Evolutionary conservation across 2,888 invertebrate genomes (phyloP).

Genomic region (Chymomyza amoena): DNA sequence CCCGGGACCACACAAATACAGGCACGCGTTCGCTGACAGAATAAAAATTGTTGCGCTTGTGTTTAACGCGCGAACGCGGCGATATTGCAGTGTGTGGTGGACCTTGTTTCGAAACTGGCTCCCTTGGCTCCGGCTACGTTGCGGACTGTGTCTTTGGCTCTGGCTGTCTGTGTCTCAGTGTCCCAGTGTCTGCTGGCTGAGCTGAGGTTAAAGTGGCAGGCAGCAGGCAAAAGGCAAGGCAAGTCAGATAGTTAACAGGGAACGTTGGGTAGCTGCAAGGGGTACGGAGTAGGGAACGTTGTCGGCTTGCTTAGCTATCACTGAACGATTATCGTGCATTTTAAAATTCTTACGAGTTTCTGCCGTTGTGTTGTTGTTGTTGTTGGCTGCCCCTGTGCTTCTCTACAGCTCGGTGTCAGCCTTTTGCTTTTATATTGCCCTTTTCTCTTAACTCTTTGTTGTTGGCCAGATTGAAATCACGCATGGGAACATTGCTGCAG

Average conservation of each 20-base stretch:
- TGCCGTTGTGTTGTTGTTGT: slow-evolving; percentile 49
- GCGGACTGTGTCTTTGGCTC: slow-evolving; percentile 26
- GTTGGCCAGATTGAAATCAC: slow-evolving; percentile 67
- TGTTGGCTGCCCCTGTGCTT: slow-evolving; percentile 18
- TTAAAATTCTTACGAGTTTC: slow-evolving; percentile 77
- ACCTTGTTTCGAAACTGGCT: slow-evolving; percentile 71
- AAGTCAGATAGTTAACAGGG: slow-evolving; percentile 9
- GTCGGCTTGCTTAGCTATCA: slow-evolving; percentile 72
- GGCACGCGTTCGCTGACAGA: slow-evolving; percentile 80
- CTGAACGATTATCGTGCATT: slow-evolving; percentile 79
- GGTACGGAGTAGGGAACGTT: slow-evolving; percentile 38
- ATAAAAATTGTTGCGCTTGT: slow-evolving; percentile 79
- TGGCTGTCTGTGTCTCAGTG: neutral
- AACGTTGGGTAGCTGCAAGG: neutral
- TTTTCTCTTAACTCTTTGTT: slow-evolving; percentile 50
- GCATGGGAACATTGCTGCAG: slow-evolving; percentile 65
- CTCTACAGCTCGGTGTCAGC: slow-evolving; percentile 22
- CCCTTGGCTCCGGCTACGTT: slow-evolving; percentile 42
- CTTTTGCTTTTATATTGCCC: slow-evolving; percentile 65
- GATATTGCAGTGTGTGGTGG: slow-evolving; percentile 64
- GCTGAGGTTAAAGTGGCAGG: slow-evolving; percentile 60
- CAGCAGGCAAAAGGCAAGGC: slow-evolving; percentile 54
- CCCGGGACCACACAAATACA: slow-evolving; percentile 79
- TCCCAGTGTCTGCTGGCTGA: neutral
- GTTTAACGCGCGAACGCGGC: slow-evolving; percentile 78